Evolutionary conservation across 1,140 invertebrate genomes (phyloP), one percentile per base, ranked within the genome.

Genomic region (Ostrea denselamellosa): DNA sequence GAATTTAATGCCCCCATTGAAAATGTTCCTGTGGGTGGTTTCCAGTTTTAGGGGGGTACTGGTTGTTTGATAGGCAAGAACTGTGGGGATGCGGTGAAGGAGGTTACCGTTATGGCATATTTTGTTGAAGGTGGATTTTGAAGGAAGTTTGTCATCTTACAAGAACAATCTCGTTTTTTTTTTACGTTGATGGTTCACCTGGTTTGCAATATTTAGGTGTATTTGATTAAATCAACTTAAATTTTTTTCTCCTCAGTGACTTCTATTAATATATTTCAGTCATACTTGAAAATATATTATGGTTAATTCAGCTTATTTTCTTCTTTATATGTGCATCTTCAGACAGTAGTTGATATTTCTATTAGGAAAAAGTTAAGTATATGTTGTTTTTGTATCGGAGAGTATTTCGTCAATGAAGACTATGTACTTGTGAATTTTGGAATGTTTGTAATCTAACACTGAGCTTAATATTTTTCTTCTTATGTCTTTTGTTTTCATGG

Each of bases 1-100:
- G 94, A 95, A 89, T 96, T 96, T 90, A 93, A 92, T 85, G 92
- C 95, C 44, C 68, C 68, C 12, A 92, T 86, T 53, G 88, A 93
- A 56, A 91, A 94, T 88, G 91, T 91, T 28, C 93, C 92, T 10
- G 89, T 92, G 91, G 93, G 92, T 22, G 93, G 92, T 17, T 94
- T 94, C 88, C 91, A 94, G 88, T 94, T 94, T 90, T 94, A 92
- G 51, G 56, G n/a, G 28, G 28, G 56, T 62, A n/a, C 17, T 62
- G 56, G 17, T 14, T 62, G 56, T 62, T 62, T 17, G 7, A 62
- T 62, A 7, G 14, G 14, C 56, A 19, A 62, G 56, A 62, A 62
- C 56, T 62, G 56, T 62, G 17, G 56, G n/a, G 56, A 62, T 19
- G 17, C 17, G 56, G 56, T 62, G 56, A 62, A 19, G 56, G 56